A percentile compares a stretch with the other conserved stretches of the same genome.
Conservation (phyloP, 92 coral and sea anemone genomes). For the Parazoanthus atlanticus region DNA sequence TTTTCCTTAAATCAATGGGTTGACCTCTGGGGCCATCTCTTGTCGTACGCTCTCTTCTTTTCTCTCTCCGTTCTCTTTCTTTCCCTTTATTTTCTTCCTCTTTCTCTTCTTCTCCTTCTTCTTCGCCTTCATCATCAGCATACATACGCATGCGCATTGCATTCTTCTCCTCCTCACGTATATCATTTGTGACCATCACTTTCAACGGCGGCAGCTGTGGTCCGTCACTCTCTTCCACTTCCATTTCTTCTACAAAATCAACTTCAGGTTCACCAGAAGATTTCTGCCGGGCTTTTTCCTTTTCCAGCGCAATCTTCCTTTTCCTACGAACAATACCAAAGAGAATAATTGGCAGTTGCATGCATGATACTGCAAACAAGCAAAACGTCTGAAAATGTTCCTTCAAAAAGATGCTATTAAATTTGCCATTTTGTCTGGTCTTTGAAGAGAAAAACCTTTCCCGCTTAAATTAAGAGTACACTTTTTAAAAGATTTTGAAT, state of each 20-base stretch:
- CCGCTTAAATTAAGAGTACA: no score
- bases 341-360: no score
- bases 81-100: slow-evolving; percentile 51
- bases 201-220: slow-evolving; percentile 80
- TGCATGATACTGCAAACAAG: no score
- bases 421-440: no score
- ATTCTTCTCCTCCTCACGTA: slow-evolving; percentile 55
- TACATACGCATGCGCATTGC: slow-evolving; percentile 89
- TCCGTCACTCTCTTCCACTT: slow-evolving; percentile 62
- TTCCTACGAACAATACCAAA: slow-evolving; percentile 51
- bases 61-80: neutral
- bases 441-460: no score
- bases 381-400: no score
- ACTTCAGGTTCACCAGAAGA: slow-evolving; percentile 85
- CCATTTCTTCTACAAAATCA: slow-evolving; percentile 75
- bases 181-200: slow-evolving; percentile 79
- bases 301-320: slow-evolving; percentile 84
- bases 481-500: no score
- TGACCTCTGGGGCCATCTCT: slow-evolving; percentile 36
- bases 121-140: slow-evolving; percentile 62
- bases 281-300: slow-evolving; percentile 73
- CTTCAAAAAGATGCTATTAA: no score
- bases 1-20: slow-evolving; percentile 80
- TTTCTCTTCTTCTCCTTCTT: slow-evolving; percentile 6
- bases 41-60: slow-evolving; percentile 7